Conservation (phyloP, 2,888 invertebrate genomes). For the Acanthococcus lagerstroemiae region DNA sequence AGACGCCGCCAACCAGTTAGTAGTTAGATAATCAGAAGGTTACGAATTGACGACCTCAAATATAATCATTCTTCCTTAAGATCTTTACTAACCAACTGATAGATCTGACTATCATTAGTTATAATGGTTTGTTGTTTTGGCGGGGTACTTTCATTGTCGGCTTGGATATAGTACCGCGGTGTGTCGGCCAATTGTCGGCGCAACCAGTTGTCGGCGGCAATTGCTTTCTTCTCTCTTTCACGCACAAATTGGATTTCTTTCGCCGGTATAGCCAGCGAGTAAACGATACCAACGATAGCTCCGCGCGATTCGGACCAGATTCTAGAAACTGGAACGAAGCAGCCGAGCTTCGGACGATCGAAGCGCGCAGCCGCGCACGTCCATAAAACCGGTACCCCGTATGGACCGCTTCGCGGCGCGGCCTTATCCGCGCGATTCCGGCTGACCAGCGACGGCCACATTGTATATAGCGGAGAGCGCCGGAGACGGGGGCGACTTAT, state of each 20-base stretch:
- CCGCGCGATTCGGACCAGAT: not conserved
- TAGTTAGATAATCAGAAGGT: slow-evolving; percentile 30
- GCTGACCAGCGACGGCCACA: too few species aligned
- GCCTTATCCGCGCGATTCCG: too few species aligned
- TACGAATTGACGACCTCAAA: slow-evolving; percentile 31
- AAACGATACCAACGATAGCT: not conserved
- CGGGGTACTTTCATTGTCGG: slow-evolving; percentile 31
- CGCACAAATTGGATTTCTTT: slow-evolving; percentile 29
- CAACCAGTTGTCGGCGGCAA: slow-evolving; percentile 27
- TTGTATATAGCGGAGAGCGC: too few species aligned
- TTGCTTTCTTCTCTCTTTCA: slow-evolving; percentile 27
- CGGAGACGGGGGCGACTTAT: too few species aligned
- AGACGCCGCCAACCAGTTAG: slow-evolving; percentile 31
- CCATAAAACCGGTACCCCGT: not conserved
- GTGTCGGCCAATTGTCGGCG: slow-evolving; percentile 26
- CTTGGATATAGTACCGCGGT: slow-evolving; percentile 5
- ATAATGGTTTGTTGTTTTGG: slow-evolving; percentile 32
- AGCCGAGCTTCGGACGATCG: too few species aligned
- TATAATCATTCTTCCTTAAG: slow-evolving; percentile 31
- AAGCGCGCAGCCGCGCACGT: not conserved
- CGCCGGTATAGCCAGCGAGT: not conserved
- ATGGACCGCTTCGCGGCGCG: too few species aligned
- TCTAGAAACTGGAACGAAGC: not conserved
- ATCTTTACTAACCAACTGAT: slow-evolving; percentile 31
- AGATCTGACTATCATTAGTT: slow-evolving; percentile 32